Evolutionary conservation across 1,140 invertebrate species (phyloP), one percentile per base, ranked within the genome.

Genomic region (Bathynomus jamesi): DNA sequence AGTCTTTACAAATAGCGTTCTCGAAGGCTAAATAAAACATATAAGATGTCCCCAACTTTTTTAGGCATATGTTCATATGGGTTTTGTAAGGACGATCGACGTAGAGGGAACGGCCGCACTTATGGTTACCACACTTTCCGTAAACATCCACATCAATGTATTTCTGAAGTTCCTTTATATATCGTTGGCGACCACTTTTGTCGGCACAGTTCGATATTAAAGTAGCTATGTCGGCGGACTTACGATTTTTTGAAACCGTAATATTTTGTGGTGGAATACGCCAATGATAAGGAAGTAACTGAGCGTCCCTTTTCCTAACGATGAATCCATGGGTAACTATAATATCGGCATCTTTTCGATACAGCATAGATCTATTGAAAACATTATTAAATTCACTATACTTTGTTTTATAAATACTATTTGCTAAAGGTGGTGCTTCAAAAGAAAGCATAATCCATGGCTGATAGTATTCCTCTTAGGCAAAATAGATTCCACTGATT

Each of bases 121-220:
- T 66, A 21, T 30, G 25, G 2, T 11, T 30, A 8, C 65, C 65
- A 25, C 65, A 66, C 5, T 25, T 30, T 21, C 65, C 65, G n/a
- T 28, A 66, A 21, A 66, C 32, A 40, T 66, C 65, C 4, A 66
- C 65, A 3, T 30, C 3, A 25, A 66, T 53, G 82, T 92, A 86
- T 81, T 94, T 93, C 27, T 87, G 84, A 11, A 97, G 84, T 80
- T 94, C 89, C 72, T 89, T 87, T 10, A 94, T 93, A 83, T 94
- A 96, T 75, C 92, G 87, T 71, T 95, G 83, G 21, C 94, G 86
- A 13, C 89, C 88, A 81, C 96, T 98, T 69, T 89, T 87, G 0
- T 94, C 91, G 74, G 89, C 89, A 81, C 95, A 97, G 82, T 97
- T 96, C 24, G 94, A 96, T n/a, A 97, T 94, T 82, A 98, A 97